phyloP scores from a whole-genome alignment of 2,888 invertebrate genomes.

The Oscheius sp. region DNA sequence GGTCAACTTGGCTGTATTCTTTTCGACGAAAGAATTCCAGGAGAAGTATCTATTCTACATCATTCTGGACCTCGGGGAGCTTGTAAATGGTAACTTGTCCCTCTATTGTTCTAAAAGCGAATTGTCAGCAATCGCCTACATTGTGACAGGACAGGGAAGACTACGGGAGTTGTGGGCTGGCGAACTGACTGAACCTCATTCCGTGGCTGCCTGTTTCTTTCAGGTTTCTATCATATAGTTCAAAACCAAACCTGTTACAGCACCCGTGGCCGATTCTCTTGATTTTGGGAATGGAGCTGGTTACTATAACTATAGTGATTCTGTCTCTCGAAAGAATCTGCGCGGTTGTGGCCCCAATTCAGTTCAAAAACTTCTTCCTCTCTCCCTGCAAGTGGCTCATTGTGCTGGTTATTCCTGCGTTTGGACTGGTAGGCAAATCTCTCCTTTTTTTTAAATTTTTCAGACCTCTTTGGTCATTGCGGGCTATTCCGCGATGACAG shows the following conservation, averaged over 20 bases:
- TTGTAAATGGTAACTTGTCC: slow-evolving; percentile 19
- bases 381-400: slow-evolving; percentile 7
- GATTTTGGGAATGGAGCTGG: slow-evolving; percentile 13
- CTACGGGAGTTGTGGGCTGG: not conserved
- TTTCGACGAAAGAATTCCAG: slow-evolving; percentile 8
- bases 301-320: slow-evolving; percentile 4
- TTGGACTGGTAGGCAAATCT: not conserved
- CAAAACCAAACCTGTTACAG: not conserved
- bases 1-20: slow-evolving; percentile 9
- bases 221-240: slow-evolving; percentile 1
- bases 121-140: slow-evolving; percentile 49
- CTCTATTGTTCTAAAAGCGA: not conserved
- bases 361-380: slow-evolving; percentile 9
- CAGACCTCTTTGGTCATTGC: slow-evolving; percentile 12
- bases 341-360: slow-evolving; percentile 2
- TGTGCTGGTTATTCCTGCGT: not conserved
- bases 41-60: slow-evolving; percentile 28
- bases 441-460: not conserved
- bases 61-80: slow-evolving; percentile 22
- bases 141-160: slow-evolving; percentile 50
- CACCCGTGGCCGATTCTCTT: slow-evolving; percentile 2
- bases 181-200: not conserved
- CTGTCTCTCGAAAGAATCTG: slow-evolving; percentile 8
- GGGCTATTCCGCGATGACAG: not conserved
- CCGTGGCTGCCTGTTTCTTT: slow-evolving; percentile 15